Evolutionary conservation across 2,888 invertebrate genomes (phyloP), one percentile per base, ranked within the genome.

Genomic region (Dicycla oo): DNA sequence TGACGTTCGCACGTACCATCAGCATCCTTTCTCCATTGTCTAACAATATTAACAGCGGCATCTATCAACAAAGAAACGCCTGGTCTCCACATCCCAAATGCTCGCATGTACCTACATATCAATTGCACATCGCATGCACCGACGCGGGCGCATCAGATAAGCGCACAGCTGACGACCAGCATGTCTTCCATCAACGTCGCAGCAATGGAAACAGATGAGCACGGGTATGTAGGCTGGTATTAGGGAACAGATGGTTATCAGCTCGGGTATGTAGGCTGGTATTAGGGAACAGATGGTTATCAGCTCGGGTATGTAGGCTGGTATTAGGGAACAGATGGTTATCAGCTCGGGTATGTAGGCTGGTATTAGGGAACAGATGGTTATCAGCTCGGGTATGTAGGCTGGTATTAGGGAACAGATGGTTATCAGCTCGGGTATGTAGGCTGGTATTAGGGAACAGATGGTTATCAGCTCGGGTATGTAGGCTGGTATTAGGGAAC

Each of bases 91-190:
- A 34, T 6, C n/a, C 18, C 3, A 23, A 57, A 23, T 23, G 43
- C 45, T 58, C 57, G 49, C 65, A 76, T 57, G n/a, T n/a, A n/a
- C n/a, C n/a, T n/a, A 61, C 68, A 58, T 57, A 67, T 64, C 67
- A 73, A 73, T 70, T 65, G 62, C 45, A 62, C 58, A 80, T 69
- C 82, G 70, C 34, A 74, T 74, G 58, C 68, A 62, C 26, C 20
- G 63, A 34, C 69, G 66, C 63, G n/a, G 40, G 66, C 69, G 69
- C 70, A 77, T 76, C 83, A 77, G 83, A 83, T 73, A 76, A 76
- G 57, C 58, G 56, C 53, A 20, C 45, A 34, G 43, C 56, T 63
- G 75, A 45, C 57, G 38, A 58, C 43, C 65, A 62, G 57, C 81
- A 47, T 34, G 45, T 54, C 38, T 45, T 47, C 34, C 71, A 51